phyloP scores from a whole-genome alignment of 2,113 vertebrate species.

The Callopanchax toddi region DNA sequence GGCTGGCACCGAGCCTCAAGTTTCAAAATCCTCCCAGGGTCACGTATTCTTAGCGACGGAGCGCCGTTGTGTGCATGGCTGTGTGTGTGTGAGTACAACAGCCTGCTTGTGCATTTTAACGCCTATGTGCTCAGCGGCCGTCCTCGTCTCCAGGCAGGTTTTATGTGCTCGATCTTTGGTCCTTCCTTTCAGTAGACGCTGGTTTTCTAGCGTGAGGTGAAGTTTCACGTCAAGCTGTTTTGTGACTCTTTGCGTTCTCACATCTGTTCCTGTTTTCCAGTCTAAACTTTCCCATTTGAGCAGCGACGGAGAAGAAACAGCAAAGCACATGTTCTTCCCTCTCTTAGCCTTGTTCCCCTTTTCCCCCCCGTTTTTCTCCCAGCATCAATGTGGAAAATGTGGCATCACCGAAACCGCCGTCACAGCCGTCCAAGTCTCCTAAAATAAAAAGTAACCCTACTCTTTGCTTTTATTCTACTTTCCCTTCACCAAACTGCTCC shows the following conservation, averaged over 20 bases:
- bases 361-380: conserved; percentile 13
- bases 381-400: conserved; percentile 80
- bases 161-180: neutral
- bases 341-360: conserved; percentile 45
- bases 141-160: neutral
- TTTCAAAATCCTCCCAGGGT: conserved; percentile 40
- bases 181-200: no score
- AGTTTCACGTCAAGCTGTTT: neutral
- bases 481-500: conserved; percentile 57
- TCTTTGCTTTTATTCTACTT: conserved; percentile 55
- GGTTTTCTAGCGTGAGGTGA: neutral
- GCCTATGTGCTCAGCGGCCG: conserved; percentile 14
- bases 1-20: neutral
- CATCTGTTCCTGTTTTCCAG: conserved; percentile 44
- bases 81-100: conserved; percentile 3
- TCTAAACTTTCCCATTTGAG: conserved; percentile 32
- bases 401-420: conserved; percentile 77
- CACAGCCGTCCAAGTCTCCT: conserved; percentile 68
- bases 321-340: conserved; percentile 58
- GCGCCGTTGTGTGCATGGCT: neutral
- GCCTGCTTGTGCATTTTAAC: conserved; percentile 37
- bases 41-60: conserved; percentile 16
- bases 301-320: conserved; percentile 30
- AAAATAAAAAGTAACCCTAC: conserved; percentile 74
- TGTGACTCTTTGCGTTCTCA: neutral